These are phyloP conservation scores for Eptatretus atami DNA, from an alignment of 2,797 vertebrate species.

Conservation along the genomic window DNA sequence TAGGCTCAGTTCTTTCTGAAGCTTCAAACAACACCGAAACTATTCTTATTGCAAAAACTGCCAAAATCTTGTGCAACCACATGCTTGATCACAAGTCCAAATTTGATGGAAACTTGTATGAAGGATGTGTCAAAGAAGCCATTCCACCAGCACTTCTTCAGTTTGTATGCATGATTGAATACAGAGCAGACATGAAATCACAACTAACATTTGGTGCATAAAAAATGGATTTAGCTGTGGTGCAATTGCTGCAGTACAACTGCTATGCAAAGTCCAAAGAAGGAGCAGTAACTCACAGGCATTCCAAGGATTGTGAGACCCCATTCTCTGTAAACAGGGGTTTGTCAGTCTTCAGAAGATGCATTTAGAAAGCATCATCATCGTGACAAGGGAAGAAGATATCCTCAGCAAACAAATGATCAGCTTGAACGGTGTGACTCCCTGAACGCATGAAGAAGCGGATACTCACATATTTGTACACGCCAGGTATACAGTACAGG, in stretches of 20 bases:
- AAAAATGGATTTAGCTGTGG: neutral
- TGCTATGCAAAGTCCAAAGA: conserved; percentile 3
- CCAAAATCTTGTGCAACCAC: neutral
- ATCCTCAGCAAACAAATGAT: too few species aligned
- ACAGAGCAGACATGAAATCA: neutral
- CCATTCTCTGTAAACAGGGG: neutral
- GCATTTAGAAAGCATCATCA: too few species aligned
- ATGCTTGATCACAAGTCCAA: conserved; percentile 4
- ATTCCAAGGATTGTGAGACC: neutral
- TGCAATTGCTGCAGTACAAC: neutral
- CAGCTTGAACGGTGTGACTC: too few species aligned
- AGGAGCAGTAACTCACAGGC: neutral
- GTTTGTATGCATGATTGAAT: neutral
- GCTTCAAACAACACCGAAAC: neutral
- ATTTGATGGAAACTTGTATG: neutral
- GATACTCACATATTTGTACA: too few species aligned
- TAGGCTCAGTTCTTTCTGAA: neutral
- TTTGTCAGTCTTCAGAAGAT: too few species aligned
- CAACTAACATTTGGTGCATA: neutral
- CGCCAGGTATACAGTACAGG: too few species aligned
- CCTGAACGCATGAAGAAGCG: too few species aligned
- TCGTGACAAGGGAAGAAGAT: too few species aligned
- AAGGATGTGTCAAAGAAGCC: conserved; percentile 3
- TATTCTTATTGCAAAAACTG: neutral
- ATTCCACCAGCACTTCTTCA: conserved; percentile 4